A percentile compares a stretch with the other conserved stretches of the same genome.
These are phyloP conservation scores for Drosophila busckii DNA, from an alignment of 1,140 invertebrate species.

Conservation along the genomic window DNA sequence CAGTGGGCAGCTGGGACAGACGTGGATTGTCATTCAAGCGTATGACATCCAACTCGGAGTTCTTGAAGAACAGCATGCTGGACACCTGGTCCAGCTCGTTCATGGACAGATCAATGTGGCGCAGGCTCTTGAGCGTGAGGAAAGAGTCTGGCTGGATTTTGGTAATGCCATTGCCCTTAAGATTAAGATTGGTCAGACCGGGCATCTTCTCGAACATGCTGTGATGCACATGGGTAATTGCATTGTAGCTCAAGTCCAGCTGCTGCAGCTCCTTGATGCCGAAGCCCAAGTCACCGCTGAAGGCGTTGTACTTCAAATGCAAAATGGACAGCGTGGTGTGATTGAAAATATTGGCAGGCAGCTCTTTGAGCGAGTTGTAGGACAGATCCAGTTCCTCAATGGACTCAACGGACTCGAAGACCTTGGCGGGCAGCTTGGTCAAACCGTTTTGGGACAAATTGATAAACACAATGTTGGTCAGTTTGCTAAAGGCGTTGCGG, in stretches of 20 bases:
- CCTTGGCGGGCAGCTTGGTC: constrained; percentile 81
- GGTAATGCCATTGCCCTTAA: constrained; percentile 83
- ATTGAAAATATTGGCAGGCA: constrained; percentile 82
- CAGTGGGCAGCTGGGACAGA: constrained; percentile 82
- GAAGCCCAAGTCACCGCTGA: constrained; percentile 80
- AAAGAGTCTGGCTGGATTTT: constrained; percentile 85
- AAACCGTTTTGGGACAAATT: constrained; percentile 84
- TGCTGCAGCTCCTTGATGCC: constrained; percentile 81
- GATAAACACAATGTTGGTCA: constrained; percentile 83
- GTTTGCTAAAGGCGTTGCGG: constrained; percentile 82
- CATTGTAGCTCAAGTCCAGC: constrained; percentile 83
- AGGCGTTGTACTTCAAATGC: constrained; percentile 81
- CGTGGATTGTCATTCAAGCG: constrained; percentile 84
- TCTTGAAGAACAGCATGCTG: constrained; percentile 83
- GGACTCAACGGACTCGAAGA: constrained; percentile 81
- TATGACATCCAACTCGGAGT: constrained; percentile 84
- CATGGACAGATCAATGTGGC: constrained; percentile 84
- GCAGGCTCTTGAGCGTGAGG: constrained; percentile 81
- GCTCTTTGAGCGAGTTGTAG: constrained; percentile 81
- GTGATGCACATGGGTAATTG: constrained; percentile 82
- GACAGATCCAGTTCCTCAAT: constrained; percentile 85
- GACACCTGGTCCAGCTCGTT: constrained; percentile 83
- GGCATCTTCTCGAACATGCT: constrained; percentile 83
- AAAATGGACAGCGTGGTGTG: constrained; percentile 82
- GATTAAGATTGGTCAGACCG: constrained; percentile 82